Evolutionary conservation across 2,888 invertebrate genomes (phyloP), one percentile per base, ranked within the genome.

Genomic region (Dicranocentrus wangi): DNA sequence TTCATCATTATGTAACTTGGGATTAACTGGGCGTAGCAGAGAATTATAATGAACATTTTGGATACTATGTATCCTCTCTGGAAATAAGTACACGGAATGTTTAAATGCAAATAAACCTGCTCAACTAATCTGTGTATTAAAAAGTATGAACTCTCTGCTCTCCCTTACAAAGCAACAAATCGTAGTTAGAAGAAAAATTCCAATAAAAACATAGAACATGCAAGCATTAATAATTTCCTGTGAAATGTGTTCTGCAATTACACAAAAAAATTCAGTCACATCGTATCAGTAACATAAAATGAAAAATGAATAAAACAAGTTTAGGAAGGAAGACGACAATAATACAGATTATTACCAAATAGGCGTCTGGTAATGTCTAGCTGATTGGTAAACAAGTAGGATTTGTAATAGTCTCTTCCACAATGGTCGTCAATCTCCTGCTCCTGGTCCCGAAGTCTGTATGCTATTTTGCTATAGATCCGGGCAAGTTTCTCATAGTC

Each of bases 101-200:
- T 25, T 39, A 39, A 39, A 39, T 8, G 7, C 39, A 10, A n/a
- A 51, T 51, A 51, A n/a, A n/a, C 7, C 17, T 13, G 13, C n/a
- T n/a, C 7, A 51, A 17, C 3, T 17, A 51, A 13, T 5, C 5
- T 51, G 5, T n/a, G 51, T n/a, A 51, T 10, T 51, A 17, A 51
- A n/a, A n/a, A n/a, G n/a, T n/a, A n/a, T n/a, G n/a, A n/a, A n/a
- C n/a, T n/a, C n/a, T n/a, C n/a, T n/a, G n/a, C n/a, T n/a, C n/a
- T n/a, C 19, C 55, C 66, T 25, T 66, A 75, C 75, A 17, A 75
- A 75, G 58, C 75, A 75, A 21, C 75, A 75, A 27, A 75, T 39
- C 0, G 42, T 19, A n/a, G 58, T 58, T 1, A 73, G 47, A 13
- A 63, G 53, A 15, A 75, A 2, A n/a, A 19, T 19, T 27, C 55